These are phyloP conservation scores for Hemaris fuciformis DNA, from an alignment of 2,888 invertebrate genomes.

Conservation along the genomic window DNA sequence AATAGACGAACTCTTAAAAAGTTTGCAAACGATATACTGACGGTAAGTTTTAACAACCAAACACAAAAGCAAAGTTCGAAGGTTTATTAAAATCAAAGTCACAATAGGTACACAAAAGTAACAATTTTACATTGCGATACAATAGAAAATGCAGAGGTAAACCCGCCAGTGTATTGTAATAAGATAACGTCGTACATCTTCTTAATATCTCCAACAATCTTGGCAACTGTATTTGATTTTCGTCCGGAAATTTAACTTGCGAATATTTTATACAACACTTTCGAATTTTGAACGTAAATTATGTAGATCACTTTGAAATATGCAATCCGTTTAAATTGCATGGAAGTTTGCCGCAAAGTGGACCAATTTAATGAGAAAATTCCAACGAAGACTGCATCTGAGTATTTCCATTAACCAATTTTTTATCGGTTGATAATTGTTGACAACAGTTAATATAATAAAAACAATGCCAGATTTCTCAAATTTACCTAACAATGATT, in stretches of 20 bases:
- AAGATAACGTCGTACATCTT: background rate
- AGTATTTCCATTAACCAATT: background rate
- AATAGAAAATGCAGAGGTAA: background rate
- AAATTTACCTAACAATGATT: too few species aligned
- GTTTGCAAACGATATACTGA: background rate
- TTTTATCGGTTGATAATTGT: background rate
- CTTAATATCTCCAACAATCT: background rate
- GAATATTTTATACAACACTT: slow-evolving; percentile 2
- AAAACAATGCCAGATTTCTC: too few species aligned
- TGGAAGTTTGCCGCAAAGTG: background rate
- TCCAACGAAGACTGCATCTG: background rate
- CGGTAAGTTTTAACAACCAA: background rate
- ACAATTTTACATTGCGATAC: background rate
- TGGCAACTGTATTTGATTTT: slow-evolving; percentile 6
- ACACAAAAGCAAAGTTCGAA: background rate
- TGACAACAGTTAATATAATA: background rate
- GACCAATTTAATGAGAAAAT: background rate
- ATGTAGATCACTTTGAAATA: slow-evolving; percentile 1
- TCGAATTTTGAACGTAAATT: background rate
- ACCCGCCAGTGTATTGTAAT: background rate
- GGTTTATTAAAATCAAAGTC: background rate
- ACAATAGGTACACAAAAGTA: background rate
- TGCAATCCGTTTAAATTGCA: background rate
- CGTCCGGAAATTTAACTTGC: background rate
- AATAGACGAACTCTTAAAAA: background rate